phyloP scores from a whole-genome alignment of 2,113 vertebrate species.

The Osmerus mordax region DNA sequence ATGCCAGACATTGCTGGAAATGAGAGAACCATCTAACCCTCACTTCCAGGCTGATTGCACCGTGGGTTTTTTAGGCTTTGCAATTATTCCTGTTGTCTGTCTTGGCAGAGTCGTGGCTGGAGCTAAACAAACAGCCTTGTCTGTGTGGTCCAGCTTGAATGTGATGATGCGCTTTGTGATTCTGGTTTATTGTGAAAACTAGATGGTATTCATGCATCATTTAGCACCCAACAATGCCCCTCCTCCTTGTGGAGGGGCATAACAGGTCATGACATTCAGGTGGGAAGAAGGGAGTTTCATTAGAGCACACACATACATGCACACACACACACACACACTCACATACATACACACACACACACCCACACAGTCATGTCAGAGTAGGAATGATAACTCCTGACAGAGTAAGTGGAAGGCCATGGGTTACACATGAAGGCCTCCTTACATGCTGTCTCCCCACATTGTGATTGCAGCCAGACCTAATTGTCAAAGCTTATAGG shows the following conservation, averaged over 20 bases:
- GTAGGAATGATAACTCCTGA: not conserved
- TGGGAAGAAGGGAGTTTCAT: not conserved
- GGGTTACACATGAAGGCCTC: not conserved
- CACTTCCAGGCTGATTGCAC: not conserved
- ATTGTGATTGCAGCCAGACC: constrained; percentile 5
- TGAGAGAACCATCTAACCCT: not conserved
- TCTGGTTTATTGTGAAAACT: not conserved
- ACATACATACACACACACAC: not conserved
- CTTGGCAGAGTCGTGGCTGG: not conserved
- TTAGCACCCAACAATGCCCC: not conserved
- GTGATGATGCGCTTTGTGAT: not conserved
- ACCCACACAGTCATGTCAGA: not conserved
- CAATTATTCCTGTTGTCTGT: not conserved
- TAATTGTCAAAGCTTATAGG: constrained; percentile 7
- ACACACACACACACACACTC: not conserved
- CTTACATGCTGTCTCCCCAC: constrained; percentile 4
- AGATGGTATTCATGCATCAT: constrained; percentile 1
- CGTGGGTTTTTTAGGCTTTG: not conserved
- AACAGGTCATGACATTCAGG: constrained; percentile 4
- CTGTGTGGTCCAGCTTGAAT: not conserved
- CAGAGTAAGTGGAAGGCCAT: constrained; percentile 7
- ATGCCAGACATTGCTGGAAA: not conserved
- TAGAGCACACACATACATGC: not conserved
- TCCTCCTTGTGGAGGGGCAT: not conserved
- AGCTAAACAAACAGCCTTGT: not conserved